Evolutionary conservation across 1,140 invertebrate species (phyloP), one percentile per base, ranked within the genome.

Genomic region (Leptinotarsa texana): DNA sequence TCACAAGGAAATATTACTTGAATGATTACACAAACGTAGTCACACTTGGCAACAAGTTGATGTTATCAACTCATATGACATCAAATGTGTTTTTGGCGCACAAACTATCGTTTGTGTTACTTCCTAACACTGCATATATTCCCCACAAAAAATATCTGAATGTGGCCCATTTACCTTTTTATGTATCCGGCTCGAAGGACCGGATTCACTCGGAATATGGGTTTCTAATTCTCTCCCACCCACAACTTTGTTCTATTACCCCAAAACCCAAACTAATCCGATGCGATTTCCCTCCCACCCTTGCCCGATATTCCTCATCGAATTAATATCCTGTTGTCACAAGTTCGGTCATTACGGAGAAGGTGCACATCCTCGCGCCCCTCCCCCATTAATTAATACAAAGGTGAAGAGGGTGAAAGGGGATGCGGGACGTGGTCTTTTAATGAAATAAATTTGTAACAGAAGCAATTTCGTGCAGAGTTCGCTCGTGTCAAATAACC

Each of bases 391-490:
- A 33, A 33, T 33, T 33, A 33, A 33, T 33, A 33, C 33, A 33
- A 33, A 33, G 33, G 33, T 33, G 33, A 33, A 33, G 33, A 33
- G 61, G 21, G 17, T 62, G 21, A n/a, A 27, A 8, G 47, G n/a
- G 67, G 5, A 42, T 42, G 33, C 18, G 67, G 17, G 67, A 69
- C 48, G 24, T 47, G 67, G 67, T 49, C 67, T 48, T 48, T 47
- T 69, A 69, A 69, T 69, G 67, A 69, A 69, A 69, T 69, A 47
- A 69, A 69, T 69, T 69, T 27, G 24, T 69, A 48, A 69, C 67
- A 69, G 47, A 69, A 69, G 67, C 67, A 69, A 69, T 69, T 69
- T 27, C 63, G 15, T 8, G 63, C 22, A 66, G 33, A 66, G 24
- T 66, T 27, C 22, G 22, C 21, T 17, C 33, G 18, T 66, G 63